Evolutionary conservation across 2,888 invertebrate genomes (phyloP), one percentile per base, ranked within the genome.

Genomic region (Mayetiola destructor): DNA sequence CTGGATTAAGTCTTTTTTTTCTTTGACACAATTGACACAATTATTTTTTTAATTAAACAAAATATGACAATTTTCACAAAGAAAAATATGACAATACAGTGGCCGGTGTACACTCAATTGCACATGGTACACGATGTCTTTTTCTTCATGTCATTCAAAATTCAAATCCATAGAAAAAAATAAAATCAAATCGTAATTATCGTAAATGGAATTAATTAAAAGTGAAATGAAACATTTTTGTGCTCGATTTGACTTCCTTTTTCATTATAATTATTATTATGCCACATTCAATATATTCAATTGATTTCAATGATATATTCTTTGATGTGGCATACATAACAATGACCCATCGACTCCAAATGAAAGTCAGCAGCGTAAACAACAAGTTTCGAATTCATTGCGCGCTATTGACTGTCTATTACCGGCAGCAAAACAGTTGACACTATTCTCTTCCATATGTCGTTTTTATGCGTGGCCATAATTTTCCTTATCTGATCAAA

Each of bases 331-430:
- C 18, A 6, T 42, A n/a, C 48, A 16, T 27, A 48, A 48, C 48
- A 48, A 48, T 48, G 48, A 48, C 48, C 48, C 16, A 48, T n/a
- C n/a, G n/a, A n/a, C n/a, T n/a, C n/a, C 48, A 27, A 48, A n/a
- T n/a, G 27, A 42, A 18, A 14, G n/a, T 23, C 9, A n/a, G 20
- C n/a, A 16, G 12, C 37, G 14, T 4, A 37, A 37, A 37, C 14
- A 12, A 37, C 9, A n/a, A 14, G 37, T n/a, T 16, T 37, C 9
- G 8, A 37, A 14, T 12, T 37, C 37, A 14, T 37, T 48, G 39
- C 18, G n/a, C n/a, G n/a, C n/a, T n/a, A n/a, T n/a, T n/a, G n/a
- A n/a, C n/a, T n/a, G n/a, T n/a, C n/a, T n/a, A n/a, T n/a, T n/a
- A 39, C 20, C 6, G 18, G 2, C 39, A 3, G 6, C n/a, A 14